These are phyloP conservation scores for Sphaerophoria rueppellii DNA, from an alignment of 2,888 invertebrate genomes.

Conservation along the genomic window DNA sequence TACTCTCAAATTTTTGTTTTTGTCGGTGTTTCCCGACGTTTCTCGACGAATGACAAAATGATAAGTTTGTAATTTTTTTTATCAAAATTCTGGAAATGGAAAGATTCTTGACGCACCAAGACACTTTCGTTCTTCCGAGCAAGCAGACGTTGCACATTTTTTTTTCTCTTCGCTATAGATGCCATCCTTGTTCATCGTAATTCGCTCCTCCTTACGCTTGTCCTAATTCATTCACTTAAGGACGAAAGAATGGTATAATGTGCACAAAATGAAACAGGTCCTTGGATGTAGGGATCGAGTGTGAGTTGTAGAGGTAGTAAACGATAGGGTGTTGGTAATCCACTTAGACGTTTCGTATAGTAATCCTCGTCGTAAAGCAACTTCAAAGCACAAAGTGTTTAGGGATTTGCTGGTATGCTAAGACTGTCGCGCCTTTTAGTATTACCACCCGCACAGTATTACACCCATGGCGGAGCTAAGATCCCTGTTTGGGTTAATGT, in stretches of 20 bases:
- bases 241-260: constrained; percentile 37
- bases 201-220: background rate
- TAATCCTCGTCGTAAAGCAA: constrained; percentile 52
- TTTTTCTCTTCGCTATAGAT: constrained; percentile 12
- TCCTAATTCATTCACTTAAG: constrained; percentile 10
- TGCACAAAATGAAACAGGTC: constrained; percentile 15
- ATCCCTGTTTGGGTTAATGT: constrained; percentile 30
- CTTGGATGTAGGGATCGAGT: background rate
- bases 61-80: background rate
- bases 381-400: constrained; percentile 43
- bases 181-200: background rate
- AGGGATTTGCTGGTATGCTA: background rate
- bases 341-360: constrained; percentile 56
- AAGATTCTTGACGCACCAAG: background rate
- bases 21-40: background rate
- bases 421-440: background rate
- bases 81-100: constrained; percentile 18
- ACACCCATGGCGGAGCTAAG: background rate
- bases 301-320: background rate
- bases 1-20: background rate
- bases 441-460: background rate
- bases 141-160: constrained; percentile 59
- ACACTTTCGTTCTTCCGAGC: background rate
- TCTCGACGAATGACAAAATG: background rate
- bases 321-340: constrained; percentile 44